These are phyloP conservation scores for Festucalex cinctus DNA, from an alignment of 2,113 vertebrate species.

Conservation along the genomic window DNA sequence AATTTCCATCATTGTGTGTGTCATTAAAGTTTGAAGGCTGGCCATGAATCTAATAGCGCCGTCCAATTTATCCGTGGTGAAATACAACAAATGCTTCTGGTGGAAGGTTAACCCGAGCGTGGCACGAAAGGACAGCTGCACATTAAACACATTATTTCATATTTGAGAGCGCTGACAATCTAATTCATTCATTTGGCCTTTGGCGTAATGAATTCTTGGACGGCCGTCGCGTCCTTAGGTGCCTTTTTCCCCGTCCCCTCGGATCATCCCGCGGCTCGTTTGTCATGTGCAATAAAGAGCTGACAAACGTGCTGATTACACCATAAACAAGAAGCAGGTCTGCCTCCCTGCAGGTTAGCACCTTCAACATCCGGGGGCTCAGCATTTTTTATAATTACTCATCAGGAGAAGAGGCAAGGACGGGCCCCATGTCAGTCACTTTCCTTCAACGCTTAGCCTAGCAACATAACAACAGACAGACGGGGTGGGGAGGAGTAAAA, in stretches of 20 bases:
- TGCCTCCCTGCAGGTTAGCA: slow-evolving; percentile 1
- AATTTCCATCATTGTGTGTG: too few species aligned
- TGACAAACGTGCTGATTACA: slow-evolving; percentile 35
- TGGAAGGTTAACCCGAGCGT: neutral
- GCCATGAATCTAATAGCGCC: too few species aligned
- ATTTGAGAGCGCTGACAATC: neutral
- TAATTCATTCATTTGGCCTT: neutral
- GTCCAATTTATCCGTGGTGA: too few species aligned
- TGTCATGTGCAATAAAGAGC: slow-evolving; percentile 12
- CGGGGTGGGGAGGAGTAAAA: neutral
- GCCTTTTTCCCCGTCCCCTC: slow-evolving; percentile 7
- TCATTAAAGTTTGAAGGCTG: too few species aligned
- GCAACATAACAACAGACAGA: slow-evolving; percentile 4
- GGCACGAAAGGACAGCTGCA: neutral
- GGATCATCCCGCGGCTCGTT: slow-evolving; percentile 15
- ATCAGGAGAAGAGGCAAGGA: slow-evolving; percentile 18
- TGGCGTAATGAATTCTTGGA: slow-evolving; percentile 10
- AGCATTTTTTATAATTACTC: slow-evolving; percentile 29
- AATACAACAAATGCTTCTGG: neutral
- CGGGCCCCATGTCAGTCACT: neutral
- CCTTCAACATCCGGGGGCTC: slow-evolving; percentile 15
- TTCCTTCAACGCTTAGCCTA: slow-evolving; percentile 2
- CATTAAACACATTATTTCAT: neutral
- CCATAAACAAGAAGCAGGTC: slow-evolving; percentile 12
- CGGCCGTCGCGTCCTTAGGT: neutral